Evolutionary conservation across 2,113 vertebrate genomes (phyloP).

Genomic region (Callopanchax toddi): DNA sequence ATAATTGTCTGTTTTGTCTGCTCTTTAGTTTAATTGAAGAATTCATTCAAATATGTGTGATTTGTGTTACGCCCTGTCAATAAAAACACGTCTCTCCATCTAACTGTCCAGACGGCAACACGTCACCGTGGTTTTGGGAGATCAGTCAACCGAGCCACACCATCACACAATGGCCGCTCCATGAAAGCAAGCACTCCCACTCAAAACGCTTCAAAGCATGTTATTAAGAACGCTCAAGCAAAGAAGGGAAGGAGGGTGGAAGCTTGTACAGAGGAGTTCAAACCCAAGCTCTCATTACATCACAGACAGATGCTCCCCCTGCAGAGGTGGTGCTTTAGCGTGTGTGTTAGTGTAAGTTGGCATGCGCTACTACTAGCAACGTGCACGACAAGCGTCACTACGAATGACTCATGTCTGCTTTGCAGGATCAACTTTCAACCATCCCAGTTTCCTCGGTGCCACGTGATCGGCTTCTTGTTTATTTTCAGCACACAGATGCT

Average conservation of each 20-base stretch:
- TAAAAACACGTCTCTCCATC: conserved; percentile 32
- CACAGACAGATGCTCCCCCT: conserved; percentile 39
- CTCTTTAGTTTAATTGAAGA: conserved; percentile 10
- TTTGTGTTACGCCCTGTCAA: conserved; percentile 9
- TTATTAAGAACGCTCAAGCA: conserved; percentile 73
- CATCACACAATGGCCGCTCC: conserved; percentile 56
- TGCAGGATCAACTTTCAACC: conserved; percentile 40
- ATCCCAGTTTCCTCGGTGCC: conserved; percentile 23
- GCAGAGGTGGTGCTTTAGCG: conserved; percentile 7
- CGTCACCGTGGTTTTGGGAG: conserved; percentile 43
- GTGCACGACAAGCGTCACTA: conserved; percentile 58
- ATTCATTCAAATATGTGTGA: conserved; percentile 1
- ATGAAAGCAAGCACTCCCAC: conserved; percentile 63
- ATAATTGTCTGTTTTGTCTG: neutral
- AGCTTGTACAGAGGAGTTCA: conserved; percentile 42
- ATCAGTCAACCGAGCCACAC: conserved; percentile 55
- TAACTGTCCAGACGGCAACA: conserved; percentile 25
- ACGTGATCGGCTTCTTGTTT: conserved; percentile 19
- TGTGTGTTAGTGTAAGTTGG: conserved; percentile 8
- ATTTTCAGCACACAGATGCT: too few species aligned
- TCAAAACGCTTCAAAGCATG: conserved; percentile 54
- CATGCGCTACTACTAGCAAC: conserved; percentile 30
- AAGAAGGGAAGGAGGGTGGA: conserved; percentile 53
- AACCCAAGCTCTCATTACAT: conserved; percentile 46
- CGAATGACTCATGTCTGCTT: conserved; percentile 60